Conservation (phyloP, 2,888 invertebrate genomes). For the Himalopsyche tibetana region DNA sequence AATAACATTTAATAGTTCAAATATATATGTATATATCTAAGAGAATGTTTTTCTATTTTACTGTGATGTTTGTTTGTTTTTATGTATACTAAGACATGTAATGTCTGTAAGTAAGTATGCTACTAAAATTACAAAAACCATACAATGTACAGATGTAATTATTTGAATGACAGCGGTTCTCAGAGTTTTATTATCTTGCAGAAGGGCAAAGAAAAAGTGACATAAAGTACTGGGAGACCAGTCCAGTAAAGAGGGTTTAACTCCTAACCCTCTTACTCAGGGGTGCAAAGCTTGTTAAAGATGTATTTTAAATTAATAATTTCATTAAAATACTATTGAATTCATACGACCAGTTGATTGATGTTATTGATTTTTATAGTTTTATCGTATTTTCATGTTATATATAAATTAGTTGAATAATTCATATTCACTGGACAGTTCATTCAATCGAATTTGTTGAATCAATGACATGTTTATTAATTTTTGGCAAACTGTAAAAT, state of each 20-base stretch:
- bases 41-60: neutral
- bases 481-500: too few relatives aligned
- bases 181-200: slow-evolving; percentile 9
- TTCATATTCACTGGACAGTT: too few relatives aligned
- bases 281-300: neutral
- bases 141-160: slow-evolving; percentile 18
- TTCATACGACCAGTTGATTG: too few relatives aligned
- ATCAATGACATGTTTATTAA: too few relatives aligned
- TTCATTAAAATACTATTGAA: too few relatives aligned
- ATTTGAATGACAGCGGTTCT: slow-evolving; percentile 25
- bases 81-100: neutral
- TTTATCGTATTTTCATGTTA: too few relatives aligned
- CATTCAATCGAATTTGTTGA: too few relatives aligned
- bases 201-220: slow-evolving; percentile 7
- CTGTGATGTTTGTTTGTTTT: neutral
- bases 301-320: too few relatives aligned
- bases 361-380: too few relatives aligned
- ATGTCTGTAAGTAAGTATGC: neutral
- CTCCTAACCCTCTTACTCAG: slow-evolving; percentile 19
- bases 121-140: slow-evolving; percentile 14
- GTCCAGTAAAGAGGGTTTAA: slow-evolving; percentile 41
- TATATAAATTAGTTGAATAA: too few relatives aligned
- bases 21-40: too few relatives aligned
- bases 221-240: slow-evolving; percentile 8
- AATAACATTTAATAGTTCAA: too few relatives aligned